A percentile compares a stretch with the other conserved stretches of the same genome.
Evolutionary conservation across 2,797 vertebrate species (phyloP).

Genomic region (Allenopithecus nigroviridis): DNA sequence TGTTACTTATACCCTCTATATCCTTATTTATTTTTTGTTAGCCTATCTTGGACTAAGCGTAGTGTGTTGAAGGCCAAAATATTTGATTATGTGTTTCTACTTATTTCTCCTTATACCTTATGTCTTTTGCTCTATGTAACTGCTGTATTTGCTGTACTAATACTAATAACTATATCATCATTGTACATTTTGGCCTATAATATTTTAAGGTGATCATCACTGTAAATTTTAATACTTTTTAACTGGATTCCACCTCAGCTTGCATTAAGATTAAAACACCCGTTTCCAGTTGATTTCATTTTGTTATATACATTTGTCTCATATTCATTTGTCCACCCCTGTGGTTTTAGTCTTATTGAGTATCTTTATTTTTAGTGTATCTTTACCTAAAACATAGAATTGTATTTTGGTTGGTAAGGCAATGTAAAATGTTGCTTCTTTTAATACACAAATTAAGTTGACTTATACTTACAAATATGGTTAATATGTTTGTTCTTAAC

Average conservation of each 20-base stretch:
- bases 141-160: background rate
- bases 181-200: background rate
- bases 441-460: background rate
- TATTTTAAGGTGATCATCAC: background rate
- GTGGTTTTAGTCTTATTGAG: background rate
- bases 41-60: background rate
- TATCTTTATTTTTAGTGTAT: background rate
- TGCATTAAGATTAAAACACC: background rate
- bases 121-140: background rate
- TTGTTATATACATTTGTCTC: background rate
- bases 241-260: background rate
- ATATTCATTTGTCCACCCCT: background rate
- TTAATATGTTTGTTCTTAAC: background rate
- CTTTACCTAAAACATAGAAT: background rate
- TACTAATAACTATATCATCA: background rate
- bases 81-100: background rate
- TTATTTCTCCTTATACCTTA: background rate
- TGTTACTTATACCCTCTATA: background rate
- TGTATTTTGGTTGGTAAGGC: background rate
- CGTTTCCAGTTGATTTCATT: background rate
- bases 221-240: background rate
- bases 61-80: background rate
- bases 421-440: background rate
- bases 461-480: background rate
- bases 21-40: background rate